These are phyloP conservation scores for Arbacia lixula DNA, from an alignment of 53 echinoderm and acorn worm species.

Conservation along the genomic window DNA sequence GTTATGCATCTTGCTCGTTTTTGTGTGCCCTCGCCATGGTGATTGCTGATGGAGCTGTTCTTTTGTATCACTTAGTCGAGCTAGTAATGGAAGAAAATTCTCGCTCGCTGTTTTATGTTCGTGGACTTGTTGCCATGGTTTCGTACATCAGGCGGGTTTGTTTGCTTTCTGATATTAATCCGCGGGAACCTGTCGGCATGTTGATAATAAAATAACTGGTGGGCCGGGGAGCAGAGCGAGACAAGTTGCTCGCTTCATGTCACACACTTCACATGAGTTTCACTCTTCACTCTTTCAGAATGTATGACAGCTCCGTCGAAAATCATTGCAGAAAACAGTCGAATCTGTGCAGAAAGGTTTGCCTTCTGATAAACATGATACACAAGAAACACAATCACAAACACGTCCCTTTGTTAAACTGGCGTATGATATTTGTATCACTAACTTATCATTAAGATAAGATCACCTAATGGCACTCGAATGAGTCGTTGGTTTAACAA, in stretches of 20 bases:
- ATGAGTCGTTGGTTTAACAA: too few relatives aligned
- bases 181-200: neutral
- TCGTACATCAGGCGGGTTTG: neutral
- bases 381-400: too few relatives aligned
- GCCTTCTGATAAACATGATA: too few relatives aligned
- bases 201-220: too few relatives aligned
- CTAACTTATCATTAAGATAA: too few relatives aligned
- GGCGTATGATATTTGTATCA: too few relatives aligned
- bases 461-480: too few relatives aligned
- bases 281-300: neutral
- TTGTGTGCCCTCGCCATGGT: constrained; percentile 37
- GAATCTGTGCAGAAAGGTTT: neutral
- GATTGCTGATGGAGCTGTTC: constrained; percentile 2
- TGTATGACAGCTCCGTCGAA: neutral
- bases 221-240: too few relatives aligned
- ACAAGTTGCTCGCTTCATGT: neutral
- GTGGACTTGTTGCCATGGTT: neutral
- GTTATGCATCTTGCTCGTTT: neutral
- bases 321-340: neutral
- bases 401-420: too few relatives aligned
- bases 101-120: neutral
- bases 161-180: constrained; percentile 8
- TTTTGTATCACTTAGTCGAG: constrained; percentile 11
- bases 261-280: neutral
- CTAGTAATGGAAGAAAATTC: constrained; percentile 23